Evolutionary conservation across 1,140 invertebrate genomes (phyloP).

Genomic region (Agrypnia vestita): DNA sequence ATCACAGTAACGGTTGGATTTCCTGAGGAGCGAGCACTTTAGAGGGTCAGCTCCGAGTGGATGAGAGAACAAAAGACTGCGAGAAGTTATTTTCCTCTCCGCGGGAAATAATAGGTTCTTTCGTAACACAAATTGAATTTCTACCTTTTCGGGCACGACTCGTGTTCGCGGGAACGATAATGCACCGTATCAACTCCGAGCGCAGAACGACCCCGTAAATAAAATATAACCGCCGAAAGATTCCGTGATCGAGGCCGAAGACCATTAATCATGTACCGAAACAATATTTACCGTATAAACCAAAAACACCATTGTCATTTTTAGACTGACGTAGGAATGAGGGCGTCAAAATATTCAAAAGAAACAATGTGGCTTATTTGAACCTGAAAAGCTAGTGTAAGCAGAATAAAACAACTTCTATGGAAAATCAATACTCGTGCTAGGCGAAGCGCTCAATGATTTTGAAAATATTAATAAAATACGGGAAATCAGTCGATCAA

Average conservation of each 20-base stretch:
- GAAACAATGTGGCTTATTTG: not conserved
- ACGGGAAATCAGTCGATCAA: too few relatives aligned
- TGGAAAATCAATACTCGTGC: too few relatives aligned
- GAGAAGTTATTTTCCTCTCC: slow-evolving; percentile 33
- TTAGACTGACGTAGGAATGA: not conserved
- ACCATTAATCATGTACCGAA: not conserved
- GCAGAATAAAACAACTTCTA: too few relatives aligned
- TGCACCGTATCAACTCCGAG: slow-evolving; percentile 24
- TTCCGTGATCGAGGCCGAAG: not conserved
- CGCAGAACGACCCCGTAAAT: not conserved
- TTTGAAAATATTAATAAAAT: too few relatives aligned
- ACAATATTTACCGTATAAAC: not conserved
- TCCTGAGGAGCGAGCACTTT: slow-evolving; percentile 11
- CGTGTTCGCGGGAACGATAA: slow-evolving; percentile 7
- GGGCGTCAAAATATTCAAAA: not conserved
- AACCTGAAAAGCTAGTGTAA: too few relatives aligned
- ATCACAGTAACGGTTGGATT: slow-evolving; percentile 27
- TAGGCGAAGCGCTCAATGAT: too few relatives aligned
- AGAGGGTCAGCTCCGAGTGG: slow-evolving; percentile 23
- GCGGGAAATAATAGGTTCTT: slow-evolving; percentile 34
- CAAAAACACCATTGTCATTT: not conserved
- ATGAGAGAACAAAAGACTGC: slow-evolving; percentile 29
- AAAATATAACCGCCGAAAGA: not conserved
- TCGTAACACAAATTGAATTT: slow-evolving; percentile 40
- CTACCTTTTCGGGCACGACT: slow-evolving; percentile 22